Percentiles rank a stretch among this genome's conserved stretches.
Evolutionary conservation across 2,797 vertebrate genomes (phyloP).

Genomic region (Buphagus erythrorhynchus): DNA sequence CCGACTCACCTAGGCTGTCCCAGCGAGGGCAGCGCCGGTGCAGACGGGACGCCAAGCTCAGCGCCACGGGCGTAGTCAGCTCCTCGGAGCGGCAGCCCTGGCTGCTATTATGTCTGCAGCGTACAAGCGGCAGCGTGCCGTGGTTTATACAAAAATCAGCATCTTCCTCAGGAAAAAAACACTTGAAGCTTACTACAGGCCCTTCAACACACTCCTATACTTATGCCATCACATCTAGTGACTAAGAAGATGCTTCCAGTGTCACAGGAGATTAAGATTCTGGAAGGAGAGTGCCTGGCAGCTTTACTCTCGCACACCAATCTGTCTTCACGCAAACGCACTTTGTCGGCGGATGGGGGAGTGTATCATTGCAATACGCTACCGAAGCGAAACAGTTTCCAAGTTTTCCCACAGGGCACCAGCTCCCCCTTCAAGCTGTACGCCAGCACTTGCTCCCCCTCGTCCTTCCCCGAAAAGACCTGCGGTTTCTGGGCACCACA

Average conservation of each 20-base stretch:
- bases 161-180: neutral
- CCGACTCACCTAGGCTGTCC: neutral
- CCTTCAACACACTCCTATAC: neutral
- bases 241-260: conserved; percentile 12
- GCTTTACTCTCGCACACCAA: neutral
- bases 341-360: neutral
- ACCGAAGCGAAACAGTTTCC: neutral
- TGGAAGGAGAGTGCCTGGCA: neutral
- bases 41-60: neutral
- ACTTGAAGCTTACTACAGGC: neutral
- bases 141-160: neutral
- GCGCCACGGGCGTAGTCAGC: neutral
- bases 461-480: neutral
- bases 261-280: conserved; percentile 6
- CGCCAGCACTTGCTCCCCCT: neutral
- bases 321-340: neutral
- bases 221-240: neutral
- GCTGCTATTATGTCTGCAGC: neutral
- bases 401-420: conserved; percentile 2
- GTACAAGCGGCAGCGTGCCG: neutral
- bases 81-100: neutral
- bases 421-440: neutral
- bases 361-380: neutral
- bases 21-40: neutral
- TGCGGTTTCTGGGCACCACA: neutral